Conservation (phyloP, 2,888 invertebrate genomes). For the Trichopria drosophilae region DNA sequence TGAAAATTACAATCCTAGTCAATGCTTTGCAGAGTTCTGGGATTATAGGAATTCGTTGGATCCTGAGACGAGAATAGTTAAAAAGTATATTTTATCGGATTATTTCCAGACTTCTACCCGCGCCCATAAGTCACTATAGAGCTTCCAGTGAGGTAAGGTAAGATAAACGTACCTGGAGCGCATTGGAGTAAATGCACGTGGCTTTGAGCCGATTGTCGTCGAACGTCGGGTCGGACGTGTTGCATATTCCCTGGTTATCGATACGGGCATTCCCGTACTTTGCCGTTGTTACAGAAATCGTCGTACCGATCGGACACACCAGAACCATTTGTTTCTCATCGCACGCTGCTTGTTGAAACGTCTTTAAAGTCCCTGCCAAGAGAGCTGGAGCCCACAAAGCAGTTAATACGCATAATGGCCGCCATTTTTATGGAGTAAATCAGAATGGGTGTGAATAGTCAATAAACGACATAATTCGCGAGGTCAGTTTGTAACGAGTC, state of each 20-base stretch:
- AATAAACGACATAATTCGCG: neutral
- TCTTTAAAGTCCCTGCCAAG: constrained; percentile 85
- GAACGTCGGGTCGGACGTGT: constrained; percentile 56
- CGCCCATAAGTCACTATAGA: no score
- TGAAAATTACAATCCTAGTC: no score
- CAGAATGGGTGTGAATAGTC: no score
- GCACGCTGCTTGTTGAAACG: constrained; percentile 89
- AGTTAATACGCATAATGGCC: constrained; percentile 1
- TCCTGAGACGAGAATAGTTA: no score
- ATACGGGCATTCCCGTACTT: constrained; percentile 75
- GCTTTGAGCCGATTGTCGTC: constrained; percentile 62
- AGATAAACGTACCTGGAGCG: constrained; percentile 71
- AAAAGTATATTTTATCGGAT: no score
- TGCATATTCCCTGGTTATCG: constrained; percentile 61
- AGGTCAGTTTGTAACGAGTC: neutral
- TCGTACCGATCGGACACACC: constrained; percentile 88
- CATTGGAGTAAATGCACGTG: constrained; percentile 75
- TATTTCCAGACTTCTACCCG: no score
- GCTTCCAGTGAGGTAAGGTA: no score
- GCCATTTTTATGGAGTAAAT: no score
- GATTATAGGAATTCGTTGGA: no score
- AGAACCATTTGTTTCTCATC: constrained; percentile 86
- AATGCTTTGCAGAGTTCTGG: no score
- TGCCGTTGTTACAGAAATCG: constrained; percentile 88
- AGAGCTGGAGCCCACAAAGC: constrained; percentile 68